phyloP scores from a whole-genome alignment of 2,888 invertebrate genomes.

The Ectobius pallidus region DNA sequence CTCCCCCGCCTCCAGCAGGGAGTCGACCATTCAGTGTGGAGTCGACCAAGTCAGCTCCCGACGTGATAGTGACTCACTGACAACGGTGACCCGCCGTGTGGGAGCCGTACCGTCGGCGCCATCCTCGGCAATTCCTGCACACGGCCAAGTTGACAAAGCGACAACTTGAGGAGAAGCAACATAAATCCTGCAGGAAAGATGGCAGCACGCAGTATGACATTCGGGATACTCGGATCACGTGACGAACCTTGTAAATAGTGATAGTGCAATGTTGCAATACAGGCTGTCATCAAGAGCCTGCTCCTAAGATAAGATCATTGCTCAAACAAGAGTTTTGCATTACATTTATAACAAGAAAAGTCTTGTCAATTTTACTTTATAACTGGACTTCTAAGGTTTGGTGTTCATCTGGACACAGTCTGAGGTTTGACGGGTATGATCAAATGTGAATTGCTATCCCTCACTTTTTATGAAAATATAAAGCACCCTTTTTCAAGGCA shows the following conservation, averaged over 20 bases:
- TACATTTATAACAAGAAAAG: too few species aligned
- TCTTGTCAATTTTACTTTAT: too few species aligned
- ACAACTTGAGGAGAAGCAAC: constrained; percentile 16
- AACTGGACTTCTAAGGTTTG: too few species aligned
- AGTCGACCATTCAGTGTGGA: constrained; percentile 77
- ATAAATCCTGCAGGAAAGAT: constrained; percentile 12
- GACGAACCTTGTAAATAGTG: constrained; percentile 35
- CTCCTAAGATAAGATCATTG: too few species aligned
- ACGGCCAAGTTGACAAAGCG: constrained; percentile 24
- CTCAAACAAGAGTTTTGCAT: too few species aligned
- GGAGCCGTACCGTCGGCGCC: constrained; percentile 64
- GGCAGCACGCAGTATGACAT: constrained; percentile 33
- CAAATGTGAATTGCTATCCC: too few species aligned
- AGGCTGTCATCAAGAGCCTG: not conserved
- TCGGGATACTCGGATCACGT: constrained; percentile 31
- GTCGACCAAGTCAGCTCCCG: constrained; percentile 87
- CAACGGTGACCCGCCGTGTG: constrained; percentile 58
- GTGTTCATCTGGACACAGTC: too few species aligned
- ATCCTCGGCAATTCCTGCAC: constrained; percentile 56
- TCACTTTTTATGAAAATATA: too few species aligned
- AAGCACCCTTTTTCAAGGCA: too few species aligned
- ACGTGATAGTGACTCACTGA: constrained; percentile 87
- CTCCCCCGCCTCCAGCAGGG: constrained; percentile 44
- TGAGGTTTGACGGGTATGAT: too few species aligned
- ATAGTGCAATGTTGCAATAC: not conserved